Evolutionary conservation across 2,888 invertebrate genomes (phyloP).

Genomic region (Lasioglossum zephyrum): DNA sequence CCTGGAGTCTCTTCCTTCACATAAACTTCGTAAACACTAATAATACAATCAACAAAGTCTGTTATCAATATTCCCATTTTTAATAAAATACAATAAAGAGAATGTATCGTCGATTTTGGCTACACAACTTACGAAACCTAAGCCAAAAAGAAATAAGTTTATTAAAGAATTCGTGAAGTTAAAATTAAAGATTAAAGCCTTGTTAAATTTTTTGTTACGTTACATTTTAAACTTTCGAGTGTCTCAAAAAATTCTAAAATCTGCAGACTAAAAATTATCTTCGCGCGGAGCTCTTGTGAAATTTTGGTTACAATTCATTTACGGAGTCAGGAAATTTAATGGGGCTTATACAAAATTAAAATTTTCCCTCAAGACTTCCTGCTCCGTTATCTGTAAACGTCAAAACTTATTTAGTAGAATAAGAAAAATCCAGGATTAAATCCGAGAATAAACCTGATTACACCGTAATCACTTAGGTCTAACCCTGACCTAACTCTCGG

Average conservation of each 20-base stretch:
- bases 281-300: neutral
- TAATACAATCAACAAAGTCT: neutral
- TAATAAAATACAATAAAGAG: neutral
- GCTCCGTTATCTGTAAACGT: constrained; percentile 13
- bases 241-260: neutral
- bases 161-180: neutral
- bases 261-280: neutral
- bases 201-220: neutral
- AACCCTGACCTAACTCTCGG: constrained; percentile 8
- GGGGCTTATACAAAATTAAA: constrained; percentile 1
- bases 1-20: constrained; percentile 77
- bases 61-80: neutral
- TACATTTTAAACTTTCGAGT: neutral
- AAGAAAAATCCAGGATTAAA: constrained; percentile 23
- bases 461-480: constrained; percentile 25
- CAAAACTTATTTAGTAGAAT: neutral
- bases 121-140: neutral
- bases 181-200: neutral
- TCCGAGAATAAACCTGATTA: constrained; percentile 2
- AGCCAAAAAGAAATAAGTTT: neutral
- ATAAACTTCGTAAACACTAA: constrained; percentile 80
- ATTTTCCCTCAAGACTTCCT: neutral
- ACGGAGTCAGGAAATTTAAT: neutral
- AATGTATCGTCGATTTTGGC: neutral
- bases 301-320: neutral